Evolutionary conservation across 1,140 invertebrate genomes (phyloP).

Genomic region (Drosophila simulans): DNA sequence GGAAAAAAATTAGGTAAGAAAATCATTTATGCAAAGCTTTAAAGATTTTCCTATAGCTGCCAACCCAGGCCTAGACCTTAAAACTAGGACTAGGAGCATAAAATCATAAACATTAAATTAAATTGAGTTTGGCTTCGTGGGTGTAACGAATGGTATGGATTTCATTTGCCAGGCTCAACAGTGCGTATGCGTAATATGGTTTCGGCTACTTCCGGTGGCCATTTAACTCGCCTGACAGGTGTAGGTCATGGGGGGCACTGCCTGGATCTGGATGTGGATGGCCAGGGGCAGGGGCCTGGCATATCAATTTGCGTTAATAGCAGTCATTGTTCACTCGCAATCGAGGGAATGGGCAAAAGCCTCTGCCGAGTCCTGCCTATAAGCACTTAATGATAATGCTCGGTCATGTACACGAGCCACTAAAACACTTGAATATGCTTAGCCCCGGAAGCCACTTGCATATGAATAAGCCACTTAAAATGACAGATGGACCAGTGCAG

Average conservation of each 20-base stretch:
- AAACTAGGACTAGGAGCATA: too few species aligned
- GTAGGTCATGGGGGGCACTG: slow-evolving; percentile 1
- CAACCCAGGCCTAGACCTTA: too few species aligned
- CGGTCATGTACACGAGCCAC: slow-evolving; percentile 80
- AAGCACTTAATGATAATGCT: slow-evolving; percentile 83
- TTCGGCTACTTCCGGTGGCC: slow-evolving; percentile 52
- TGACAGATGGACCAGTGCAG: slow-evolving; percentile 73
- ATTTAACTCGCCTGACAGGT: slow-evolving; percentile 17
- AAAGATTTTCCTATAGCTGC: too few species aligned
- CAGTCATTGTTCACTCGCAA: slow-evolving; percentile 70
- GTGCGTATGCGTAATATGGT: slow-evolving; percentile 60
- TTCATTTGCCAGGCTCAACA: slow-evolving; percentile 29
- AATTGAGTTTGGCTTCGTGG: not conserved
- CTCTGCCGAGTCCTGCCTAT: slow-evolving; percentile 60
- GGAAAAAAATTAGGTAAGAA: not conserved
- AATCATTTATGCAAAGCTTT: not conserved
- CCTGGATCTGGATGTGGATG: not conserved
- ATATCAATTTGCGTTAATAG: slow-evolving; percentile 83
- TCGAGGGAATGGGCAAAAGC: slow-evolving; percentile 3
- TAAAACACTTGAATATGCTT: slow-evolving; percentile 83
- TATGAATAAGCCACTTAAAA: slow-evolving; percentile 83
- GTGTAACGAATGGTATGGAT: slow-evolving; percentile 3
- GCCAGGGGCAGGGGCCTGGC: slow-evolving; percentile 10
- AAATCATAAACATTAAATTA: slow-evolving; percentile 7
- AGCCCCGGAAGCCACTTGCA: slow-evolving; percentile 82